Percentiles rank a stretch among this genome's conserved stretches.
Evolutionary conservation across 2,888 invertebrate genomes (phyloP).

Genomic region (Melinaea marsaeus): DNA sequence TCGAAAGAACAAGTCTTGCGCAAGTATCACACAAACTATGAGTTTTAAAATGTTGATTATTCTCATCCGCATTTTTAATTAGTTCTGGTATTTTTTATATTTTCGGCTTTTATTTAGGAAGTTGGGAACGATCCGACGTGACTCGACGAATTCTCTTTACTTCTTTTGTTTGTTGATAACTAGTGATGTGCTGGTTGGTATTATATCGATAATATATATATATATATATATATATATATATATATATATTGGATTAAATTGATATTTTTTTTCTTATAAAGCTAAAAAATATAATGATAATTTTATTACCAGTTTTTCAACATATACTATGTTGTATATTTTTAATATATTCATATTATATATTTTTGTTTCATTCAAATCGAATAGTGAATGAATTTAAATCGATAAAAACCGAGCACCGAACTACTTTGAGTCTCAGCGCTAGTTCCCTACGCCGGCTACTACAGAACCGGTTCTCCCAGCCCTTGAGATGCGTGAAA

Average conservation of each 20-base stretch:
- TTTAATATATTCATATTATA: slow-evolving; percentile 20
- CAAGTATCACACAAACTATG: too few species aligned
- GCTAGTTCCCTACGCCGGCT: slow-evolving; percentile 63
- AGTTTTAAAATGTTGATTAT: too few species aligned
- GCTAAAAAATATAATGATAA: slow-evolving; percentile 15
- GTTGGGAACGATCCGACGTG: slow-evolving; percentile 51
- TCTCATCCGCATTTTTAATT: slow-evolving; percentile 60
- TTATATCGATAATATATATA: slow-evolving; percentile 15
- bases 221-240: background rate
- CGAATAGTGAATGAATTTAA: slow-evolving; percentile 28
- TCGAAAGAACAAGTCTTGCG: too few species aligned
- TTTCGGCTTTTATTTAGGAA: slow-evolving; percentile 56
- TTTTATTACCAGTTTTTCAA: slow-evolving; percentile 21
- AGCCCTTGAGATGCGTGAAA: slow-evolving; percentile 43
- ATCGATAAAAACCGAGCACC: slow-evolving; percentile 29
- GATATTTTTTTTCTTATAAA: too few species aligned
- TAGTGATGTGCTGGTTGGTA: slow-evolving; percentile 29
- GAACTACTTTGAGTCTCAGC: slow-evolving; percentile 25
- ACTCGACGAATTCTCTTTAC: slow-evolving; percentile 68
- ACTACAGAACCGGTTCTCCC: slow-evolving; percentile 63
- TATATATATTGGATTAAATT: too few species aligned
- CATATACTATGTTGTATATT: background rate
- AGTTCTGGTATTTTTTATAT: slow-evolving; percentile 72
- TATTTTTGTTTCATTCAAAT: slow-evolving; percentile 28
- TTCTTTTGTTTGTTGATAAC: slow-evolving; percentile 61